Evolutionary conservation across 2,888 invertebrate genomes (phyloP), one percentile per base, ranked within the genome.

Genomic region (Eulithis prunata): DNA sequence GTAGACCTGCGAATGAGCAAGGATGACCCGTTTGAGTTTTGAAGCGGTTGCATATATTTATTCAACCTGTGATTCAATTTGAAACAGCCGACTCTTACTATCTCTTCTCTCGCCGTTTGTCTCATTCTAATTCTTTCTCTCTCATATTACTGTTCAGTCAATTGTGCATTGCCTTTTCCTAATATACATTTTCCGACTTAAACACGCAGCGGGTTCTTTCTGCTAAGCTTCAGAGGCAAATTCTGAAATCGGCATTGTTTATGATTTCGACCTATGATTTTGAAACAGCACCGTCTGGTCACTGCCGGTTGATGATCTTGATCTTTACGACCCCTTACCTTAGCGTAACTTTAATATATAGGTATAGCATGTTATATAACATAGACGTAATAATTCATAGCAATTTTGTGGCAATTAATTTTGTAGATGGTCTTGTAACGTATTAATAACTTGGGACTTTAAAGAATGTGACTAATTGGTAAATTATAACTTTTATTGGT

Each of bases 301-400:
- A 76, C 76, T 70, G 76, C 66, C 73, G 67, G 75, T 74, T 77
- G 77, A 78, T 80, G 81, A 74, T 81, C 83, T 84, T 84, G 82
- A 82, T 83, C 82, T 84, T 76, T 75, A 73, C 63, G 54, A 66
- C 69, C 75, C 75, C 68, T 77, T 73, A 72, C 14, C 38, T 41
- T 46, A 46, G 32, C 10, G 41, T 8, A 47, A 55, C 55, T 6
- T 21, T 28, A 12, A 12, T 21, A 14, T 57, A 4, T 49, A 49
- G 51, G 7, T 41, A 5, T 28, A 52, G 8, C 11, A 57, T 12
- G 58, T 68, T 65, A 53, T 64, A 66, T 72, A 71, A 72, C 54
- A 45, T 66, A 51, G 32, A 60, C 61, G 62, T 66, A 69, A 70
- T 58, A 47, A 58, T 52, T 62, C 32, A 58, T 66, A 36, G 59